Evolutionary conservation across 2,888 invertebrate species (phyloP).

Genomic region (Eristalis arbustorum): DNA sequence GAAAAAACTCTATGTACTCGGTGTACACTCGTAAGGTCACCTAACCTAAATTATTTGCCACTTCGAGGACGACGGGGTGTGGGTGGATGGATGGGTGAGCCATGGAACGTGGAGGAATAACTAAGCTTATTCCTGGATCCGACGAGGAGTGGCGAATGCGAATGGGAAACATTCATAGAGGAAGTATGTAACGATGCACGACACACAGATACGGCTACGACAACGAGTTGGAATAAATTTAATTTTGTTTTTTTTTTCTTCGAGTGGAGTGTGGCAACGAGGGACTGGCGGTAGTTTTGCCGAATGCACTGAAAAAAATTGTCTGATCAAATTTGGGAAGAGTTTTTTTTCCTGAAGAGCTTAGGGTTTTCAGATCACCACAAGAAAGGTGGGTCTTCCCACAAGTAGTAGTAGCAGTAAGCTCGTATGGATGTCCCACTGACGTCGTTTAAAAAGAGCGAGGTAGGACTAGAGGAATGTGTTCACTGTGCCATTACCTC

Average conservation of each 20-base stretch:
- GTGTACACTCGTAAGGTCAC: conserved; percentile 40
- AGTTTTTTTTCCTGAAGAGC: too few species aligned
- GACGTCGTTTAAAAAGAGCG: too few species aligned
- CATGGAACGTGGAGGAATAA: neutral
- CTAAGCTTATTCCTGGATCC: conserved; percentile 31
- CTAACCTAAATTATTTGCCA: conserved; percentile 57
- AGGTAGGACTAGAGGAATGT: too few species aligned
- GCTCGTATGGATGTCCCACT: too few species aligned
- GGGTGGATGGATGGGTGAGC: neutral
- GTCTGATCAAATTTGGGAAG: neutral
- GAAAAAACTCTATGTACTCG: neutral
- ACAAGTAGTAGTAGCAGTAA: too few species aligned
- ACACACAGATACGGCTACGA: neutral
- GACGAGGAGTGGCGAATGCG: conserved; percentile 40
- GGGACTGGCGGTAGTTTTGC: neutral
- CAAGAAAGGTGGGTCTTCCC: too few species aligned
- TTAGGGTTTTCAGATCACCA: too few species aligned
- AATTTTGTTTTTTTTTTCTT: conserved; percentile 37
- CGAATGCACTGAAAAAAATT: neutral
- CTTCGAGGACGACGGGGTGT: conserved; percentile 28
- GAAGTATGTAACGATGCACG: conserved; percentile 32
- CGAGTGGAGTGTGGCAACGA: neutral
- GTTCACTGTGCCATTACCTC: too few species aligned
- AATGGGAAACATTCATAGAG: neutral
- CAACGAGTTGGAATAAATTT: conserved; percentile 41